Evolutionary conservation across 2,888 invertebrate species (phyloP), one percentile per base, ranked within the genome.

Genomic region (Abrostola tripartita): DNA sequence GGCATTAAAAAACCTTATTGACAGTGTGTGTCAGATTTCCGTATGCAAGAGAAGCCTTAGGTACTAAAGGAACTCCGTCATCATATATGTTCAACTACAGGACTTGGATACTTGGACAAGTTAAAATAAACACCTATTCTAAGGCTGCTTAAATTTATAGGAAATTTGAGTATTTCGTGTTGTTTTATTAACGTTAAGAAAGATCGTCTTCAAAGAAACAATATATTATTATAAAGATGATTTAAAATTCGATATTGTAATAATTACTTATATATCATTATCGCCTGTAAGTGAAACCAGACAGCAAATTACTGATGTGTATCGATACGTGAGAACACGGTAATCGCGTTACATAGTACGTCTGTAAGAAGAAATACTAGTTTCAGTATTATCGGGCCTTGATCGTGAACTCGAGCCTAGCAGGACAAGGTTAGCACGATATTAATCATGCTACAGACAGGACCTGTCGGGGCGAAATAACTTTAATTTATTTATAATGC

Each of bases 331-430:
- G 60, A 57, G 61, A 60, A 54, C 24, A 56, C 49, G 38, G 36
- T 67, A 61, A 78, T 71, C 51, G 56, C 41, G 52, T 70, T 49
- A 64, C 53, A 37, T 12, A 47, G 47, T 24, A 52, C 42, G 42
- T 47, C 53, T 50, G 41, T 47, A 67, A 67, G 38, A 61, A 67
- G 63, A 68, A 79, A 76, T 74, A 78, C 73, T 67, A 52, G 71
- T 76, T 76, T 44, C 56, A 71, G 71, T 65, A 63, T 37, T 53
- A 67, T 61, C 50, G 40, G 36, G 59, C 81, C 77, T 80, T 79
- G 80, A 69, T 72, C 74, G 62, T 82, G 81, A 81, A 77, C 75
- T 67, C 53, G n/a, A 7, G 11, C 47, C 35, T 56, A 59, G 64
- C 49, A 59, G 24, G 52, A 59, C 71, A 74, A 73, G 63, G 68